Percentiles rank a stretch among this genome's conserved stretches.
Conservation (phyloP, 2,888 invertebrate genomes). For the Cosmorhoe ocellata region DNA sequence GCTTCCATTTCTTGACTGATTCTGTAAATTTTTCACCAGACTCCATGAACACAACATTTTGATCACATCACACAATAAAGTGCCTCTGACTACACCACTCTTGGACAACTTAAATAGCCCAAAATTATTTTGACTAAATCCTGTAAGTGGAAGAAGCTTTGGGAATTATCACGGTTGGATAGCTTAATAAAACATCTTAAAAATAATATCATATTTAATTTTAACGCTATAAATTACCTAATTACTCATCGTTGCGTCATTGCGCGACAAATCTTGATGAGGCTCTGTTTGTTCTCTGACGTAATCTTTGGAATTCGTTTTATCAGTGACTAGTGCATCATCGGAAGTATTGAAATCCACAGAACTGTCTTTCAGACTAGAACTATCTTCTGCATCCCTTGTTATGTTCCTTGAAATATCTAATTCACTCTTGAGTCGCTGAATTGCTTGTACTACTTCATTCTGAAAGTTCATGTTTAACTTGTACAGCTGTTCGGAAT, state of each 20-base stretch:
- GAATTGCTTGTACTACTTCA: slow-evolving; percentile 72
- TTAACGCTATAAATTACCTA: slow-evolving; percentile 20
- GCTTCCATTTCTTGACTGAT: too few species aligned
- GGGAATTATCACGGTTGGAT: too few species aligned
- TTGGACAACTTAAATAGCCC: too few species aligned
- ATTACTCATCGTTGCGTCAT: slow-evolving; percentile 29
- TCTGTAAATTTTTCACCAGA: too few species aligned
- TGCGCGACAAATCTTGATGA: slow-evolving; percentile 7
- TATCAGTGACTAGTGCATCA: slow-evolving; percentile 31
- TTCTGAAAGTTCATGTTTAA: slow-evolving; percentile 75
- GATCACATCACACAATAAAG: too few species aligned
- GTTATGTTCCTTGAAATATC: slow-evolving; percentile 63
- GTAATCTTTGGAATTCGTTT: slow-evolving; percentile 34
- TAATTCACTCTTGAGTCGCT: slow-evolving; percentile 69
- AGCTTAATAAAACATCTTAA: slow-evolving; percentile 15
- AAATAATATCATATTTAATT: slow-evolving; percentile 19
- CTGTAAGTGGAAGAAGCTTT: too few species aligned
- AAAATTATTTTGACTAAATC: too few species aligned
- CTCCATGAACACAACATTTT: too few species aligned
- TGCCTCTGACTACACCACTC: too few species aligned
- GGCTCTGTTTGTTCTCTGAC: slow-evolving; percentile 27
- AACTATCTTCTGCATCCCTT: slow-evolving; percentile 47
- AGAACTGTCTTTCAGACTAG: slow-evolving; percentile 47
- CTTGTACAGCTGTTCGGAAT: slow-evolving; percentile 74
- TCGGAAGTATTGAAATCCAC: slow-evolving; percentile 58